Evolutionary conservation across 2,888 invertebrate species (phyloP), one percentile per base, ranked within the genome.

Genomic region (Glaucopsyche alexis): DNA sequence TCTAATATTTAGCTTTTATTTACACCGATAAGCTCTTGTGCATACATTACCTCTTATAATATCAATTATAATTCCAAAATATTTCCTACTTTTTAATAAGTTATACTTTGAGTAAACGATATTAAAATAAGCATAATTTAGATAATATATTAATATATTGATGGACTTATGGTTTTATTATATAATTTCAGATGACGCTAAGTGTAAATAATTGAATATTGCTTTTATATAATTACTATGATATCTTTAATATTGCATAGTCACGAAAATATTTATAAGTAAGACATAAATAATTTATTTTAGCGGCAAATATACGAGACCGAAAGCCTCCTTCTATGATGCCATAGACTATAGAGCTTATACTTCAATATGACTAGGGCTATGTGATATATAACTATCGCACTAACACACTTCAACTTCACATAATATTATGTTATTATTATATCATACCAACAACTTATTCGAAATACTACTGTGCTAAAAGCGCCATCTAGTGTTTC

Each of bases 321-420:
- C n/a, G 66, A 16, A 16, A 3, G 45, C 2, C 67, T 45, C 19
- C 67, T 67, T 45, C 8, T 55, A 19, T 71, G 55, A 49, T 40
- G 38, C 40, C 16, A 71, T 47, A 42, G 16, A 16, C 40, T 40
- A 71, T 47, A 42, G 16, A 16, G 16, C 14, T 55, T n/a, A 6
- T 8, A 60, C 45, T 66, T 66, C 42, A 40, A 52, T 72, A 75
- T 79, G 89, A 90, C 89, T 90, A 90, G 89, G 85, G 81, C 84
- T 84, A 85, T 85, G 87, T 87, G 88, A 82, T 72, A 80, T 77
- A 75, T 29, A 7, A 29, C 47, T 69, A 69, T 42, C 29, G 38
- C n/a, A 71, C 66, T 42, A 16, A 72, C 66, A 72, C 40, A 65
- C 72, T 66, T 50, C 13, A 38, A 72, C 47, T 29, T 29, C 60